Conservation (phyloP, 2,797 vertebrate genomes). For the Pygocentrus nattereri region DNA sequence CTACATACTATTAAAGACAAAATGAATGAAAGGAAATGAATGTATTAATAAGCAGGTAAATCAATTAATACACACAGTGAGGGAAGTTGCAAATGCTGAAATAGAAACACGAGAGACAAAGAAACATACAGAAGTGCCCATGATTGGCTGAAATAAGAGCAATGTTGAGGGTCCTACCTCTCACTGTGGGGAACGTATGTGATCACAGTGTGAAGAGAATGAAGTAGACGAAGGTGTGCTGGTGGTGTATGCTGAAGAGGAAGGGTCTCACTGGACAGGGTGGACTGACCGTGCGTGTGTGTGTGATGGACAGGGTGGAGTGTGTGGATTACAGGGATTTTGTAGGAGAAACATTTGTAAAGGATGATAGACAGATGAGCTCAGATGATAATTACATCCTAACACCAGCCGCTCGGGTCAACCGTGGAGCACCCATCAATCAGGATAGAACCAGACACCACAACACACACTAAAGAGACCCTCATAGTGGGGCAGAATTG, state of each 20-base stretch:
- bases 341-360: not conserved
- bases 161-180: not conserved
- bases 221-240: not conserved
- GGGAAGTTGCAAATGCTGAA: not conserved
- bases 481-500: not conserved
- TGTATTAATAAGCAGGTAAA: no score
- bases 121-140: not conserved
- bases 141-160: not conserved
- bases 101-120: not conserved
- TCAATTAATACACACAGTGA: no score
- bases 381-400: not conserved
- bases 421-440: not conserved
- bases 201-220: not conserved
- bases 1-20: no score
- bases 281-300: no score
- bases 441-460: not conserved
- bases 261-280: not conserved
- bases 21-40: no score
- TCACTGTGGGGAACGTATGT: not conserved
- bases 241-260: not conserved
- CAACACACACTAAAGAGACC: not conserved
- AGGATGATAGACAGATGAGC: constrained; percentile 1
- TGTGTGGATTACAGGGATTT: constrained; percentile 13
- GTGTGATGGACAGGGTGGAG: constrained; percentile 12
- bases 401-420: not conserved